Base-by-base conservation (phyloP, 2,888 invertebrate genomes). In the Nomada fabriciana region DNA sequence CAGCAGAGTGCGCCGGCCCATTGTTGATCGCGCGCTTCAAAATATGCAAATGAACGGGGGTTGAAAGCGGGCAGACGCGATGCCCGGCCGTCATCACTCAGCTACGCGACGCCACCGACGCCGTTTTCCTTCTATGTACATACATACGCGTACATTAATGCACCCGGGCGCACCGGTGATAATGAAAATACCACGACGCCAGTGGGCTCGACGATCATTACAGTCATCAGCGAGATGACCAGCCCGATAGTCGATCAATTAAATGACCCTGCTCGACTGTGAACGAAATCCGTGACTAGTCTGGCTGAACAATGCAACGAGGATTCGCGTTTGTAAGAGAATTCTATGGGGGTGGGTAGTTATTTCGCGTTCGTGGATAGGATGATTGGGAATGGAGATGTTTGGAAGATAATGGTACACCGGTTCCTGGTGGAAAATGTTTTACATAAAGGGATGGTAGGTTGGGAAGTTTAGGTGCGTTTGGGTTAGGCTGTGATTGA, bases 21-120 rank as follows among this genome's bases (percentile, higher is more conserved):
- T 88, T 86, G 88, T 86, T 82, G 82, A 89, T 80, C 80, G 76
- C 67, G 67, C 79, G 80, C 72, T 82, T 78, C 85, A 83, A 91
- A 90, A 91, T 91, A 91, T 91, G 91, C 88, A 90, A 90, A 90
- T 90, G 86, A 87, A 86, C 85, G 81, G 77, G 83, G 88, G 84
- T 82, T 86, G 88, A 85, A 88, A 88, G 85, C 83, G 76, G 60
- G 60, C 80, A 78, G 76, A 64, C 75, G 71, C 71, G 70, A 53
- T 65, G 68, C 55, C 74, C 61, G 82, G 75, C 83, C 87, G 86
- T 90, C 90, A 86, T 88, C 91, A 72, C 89, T 89, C 90, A 90
- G 86, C 84, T 82, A 69, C 18, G 60, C 50, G 71, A 60, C 79
- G 65, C 47, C 79, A 23, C 52, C 79, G 50, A 64, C 36, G 65